These are phyloP conservation scores for Callaeas wilsoni DNA, from an alignment of 2,113 vertebrate species.

Conservation along the genomic window DNA sequence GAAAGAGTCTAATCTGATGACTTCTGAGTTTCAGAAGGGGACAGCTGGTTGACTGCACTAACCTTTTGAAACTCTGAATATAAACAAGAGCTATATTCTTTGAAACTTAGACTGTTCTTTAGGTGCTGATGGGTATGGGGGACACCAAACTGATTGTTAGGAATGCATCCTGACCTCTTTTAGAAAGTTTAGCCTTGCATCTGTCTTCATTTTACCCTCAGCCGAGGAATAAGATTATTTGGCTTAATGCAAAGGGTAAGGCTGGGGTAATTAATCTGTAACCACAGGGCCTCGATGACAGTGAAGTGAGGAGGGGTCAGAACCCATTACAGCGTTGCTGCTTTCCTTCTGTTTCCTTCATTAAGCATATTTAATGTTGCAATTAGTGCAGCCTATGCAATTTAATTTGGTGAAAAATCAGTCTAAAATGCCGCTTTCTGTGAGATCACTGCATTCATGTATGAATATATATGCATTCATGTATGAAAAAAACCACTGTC, in stretches of 20 bases:
- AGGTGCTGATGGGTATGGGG: neutral
- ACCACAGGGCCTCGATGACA: neutral
- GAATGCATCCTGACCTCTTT: neutral
- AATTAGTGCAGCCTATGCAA: neutral
- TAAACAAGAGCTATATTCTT: neutral
- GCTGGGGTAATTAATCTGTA: neutral
- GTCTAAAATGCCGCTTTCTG: neutral
- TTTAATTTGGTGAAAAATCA: neutral
- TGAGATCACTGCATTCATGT: neutral
- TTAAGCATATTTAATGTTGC: neutral
- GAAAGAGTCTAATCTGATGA: neutral
- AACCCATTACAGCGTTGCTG: neutral
- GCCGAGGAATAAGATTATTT: neutral
- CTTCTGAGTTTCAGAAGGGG: neutral
- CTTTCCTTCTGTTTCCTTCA: neutral
- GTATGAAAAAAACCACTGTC: neutral
- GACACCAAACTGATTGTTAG: neutral
- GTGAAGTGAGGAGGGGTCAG: neutral
- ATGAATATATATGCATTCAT: neutral
- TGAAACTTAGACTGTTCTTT: neutral
- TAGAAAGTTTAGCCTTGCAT: neutral
- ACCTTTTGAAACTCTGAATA: neutral
- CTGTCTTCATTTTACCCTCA: neutral
- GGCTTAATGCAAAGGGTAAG: neutral
- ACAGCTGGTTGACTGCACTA: neutral